Evolutionary conservation across 2,113 vertebrate species (phyloP).

Genomic region (Equus quagga): DNA sequence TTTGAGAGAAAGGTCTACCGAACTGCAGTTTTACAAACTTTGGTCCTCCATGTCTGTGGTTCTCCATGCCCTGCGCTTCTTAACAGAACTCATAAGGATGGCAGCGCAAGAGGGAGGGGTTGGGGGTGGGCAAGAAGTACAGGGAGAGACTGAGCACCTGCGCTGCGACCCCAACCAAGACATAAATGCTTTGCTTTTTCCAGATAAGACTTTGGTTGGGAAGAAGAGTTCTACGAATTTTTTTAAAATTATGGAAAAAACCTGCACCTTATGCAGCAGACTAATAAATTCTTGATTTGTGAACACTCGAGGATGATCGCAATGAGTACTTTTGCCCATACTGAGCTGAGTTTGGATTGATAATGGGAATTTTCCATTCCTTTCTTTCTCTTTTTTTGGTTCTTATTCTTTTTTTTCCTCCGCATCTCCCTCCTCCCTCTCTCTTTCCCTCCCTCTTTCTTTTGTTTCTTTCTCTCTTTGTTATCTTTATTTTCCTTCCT

Average conservation of each 20-base stretch:
- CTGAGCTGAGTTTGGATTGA: not conserved
- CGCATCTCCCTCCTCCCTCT: not conserved
- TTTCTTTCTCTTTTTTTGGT: not conserved
- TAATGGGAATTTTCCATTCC: not conserved
- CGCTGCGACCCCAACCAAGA: not conserved
- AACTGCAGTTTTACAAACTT: not conserved
- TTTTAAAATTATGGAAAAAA: not conserved
- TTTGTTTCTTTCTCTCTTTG: not conserved
- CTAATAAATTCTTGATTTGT: not conserved
- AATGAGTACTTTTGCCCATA: fast-evolving
- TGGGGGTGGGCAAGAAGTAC: fast-evolving
- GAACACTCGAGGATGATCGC: fast-evolving
- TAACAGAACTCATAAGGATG: not conserved
- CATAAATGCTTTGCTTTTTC: not conserved
- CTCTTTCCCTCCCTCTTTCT: not conserved
- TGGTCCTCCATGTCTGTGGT: not conserved
- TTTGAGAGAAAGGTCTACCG: not conserved
- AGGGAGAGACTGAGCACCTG: not conserved
- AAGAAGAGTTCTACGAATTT: not conserved
- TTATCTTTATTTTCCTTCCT: not conserved
- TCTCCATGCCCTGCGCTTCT: not conserved
- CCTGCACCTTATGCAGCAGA: not conserved
- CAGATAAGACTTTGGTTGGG: not conserved
- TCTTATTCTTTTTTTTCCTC: not conserved
- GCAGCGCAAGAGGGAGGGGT: fast-evolving